Percentiles rank a stretch among this genome's conserved stretches.
Evolutionary conservation across 2,113 vertebrate species (phyloP).

Genomic region (Oplegnathus fasciatus): DNA sequence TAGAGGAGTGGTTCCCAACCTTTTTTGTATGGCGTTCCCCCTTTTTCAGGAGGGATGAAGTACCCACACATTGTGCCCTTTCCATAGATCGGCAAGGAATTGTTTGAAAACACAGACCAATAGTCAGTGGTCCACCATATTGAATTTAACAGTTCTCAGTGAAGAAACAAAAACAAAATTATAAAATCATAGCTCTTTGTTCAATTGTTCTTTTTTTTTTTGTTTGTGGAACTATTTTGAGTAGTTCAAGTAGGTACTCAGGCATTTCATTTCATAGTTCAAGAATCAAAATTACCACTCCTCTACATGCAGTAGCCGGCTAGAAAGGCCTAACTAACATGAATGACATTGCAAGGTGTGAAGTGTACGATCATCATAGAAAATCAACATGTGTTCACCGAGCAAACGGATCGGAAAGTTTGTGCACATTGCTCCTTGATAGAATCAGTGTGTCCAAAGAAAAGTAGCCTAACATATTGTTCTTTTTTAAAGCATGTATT

Average conservation of each 20-base stretch:
- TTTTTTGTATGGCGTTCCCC: background rate
- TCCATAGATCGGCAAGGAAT: background rate
- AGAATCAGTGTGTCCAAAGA: conserved; percentile 24
- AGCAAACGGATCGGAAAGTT: background rate
- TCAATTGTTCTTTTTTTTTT: background rate
- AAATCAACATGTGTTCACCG: background rate
- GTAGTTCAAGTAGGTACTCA: conserved; percentile 4
- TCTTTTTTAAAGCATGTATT: conserved; percentile 14
- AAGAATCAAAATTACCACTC: background rate
- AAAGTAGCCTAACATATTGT: background rate
- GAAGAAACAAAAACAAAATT: background rate
- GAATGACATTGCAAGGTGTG: background rate
- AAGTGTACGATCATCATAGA: conserved; percentile 21
- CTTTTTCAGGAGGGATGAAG: background rate
- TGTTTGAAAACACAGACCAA: conserved; percentile 23
- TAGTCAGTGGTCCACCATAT: background rate
- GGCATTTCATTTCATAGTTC: background rate
- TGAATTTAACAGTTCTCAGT: background rate
- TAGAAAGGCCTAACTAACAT: background rate
- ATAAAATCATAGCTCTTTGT: conserved; percentile 14
- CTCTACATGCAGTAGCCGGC: background rate
- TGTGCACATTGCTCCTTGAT: background rate
- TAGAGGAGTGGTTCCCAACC: background rate
- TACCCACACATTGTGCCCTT: background rate
- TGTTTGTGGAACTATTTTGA: conserved; percentile 13